Conservation (phyloP, 2,888 invertebrate genomes). For the Caenorhabditis wallacei region DNA sequence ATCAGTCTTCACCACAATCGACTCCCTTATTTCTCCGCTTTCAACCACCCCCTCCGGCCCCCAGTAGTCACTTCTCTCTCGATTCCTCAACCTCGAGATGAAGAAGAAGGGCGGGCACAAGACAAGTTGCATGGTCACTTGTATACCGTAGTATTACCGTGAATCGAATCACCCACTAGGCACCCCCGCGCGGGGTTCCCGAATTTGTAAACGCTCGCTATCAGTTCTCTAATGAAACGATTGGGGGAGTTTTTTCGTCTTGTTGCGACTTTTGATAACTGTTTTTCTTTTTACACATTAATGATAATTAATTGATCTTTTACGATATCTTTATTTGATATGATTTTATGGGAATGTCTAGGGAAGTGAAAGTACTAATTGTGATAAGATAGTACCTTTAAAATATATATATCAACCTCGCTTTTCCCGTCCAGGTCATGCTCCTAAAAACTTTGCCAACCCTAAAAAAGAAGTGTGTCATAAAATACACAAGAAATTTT, state of each 20-base stretch:
- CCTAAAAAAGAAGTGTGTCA: conserved; percentile 24
- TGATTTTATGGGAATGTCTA: neutral
- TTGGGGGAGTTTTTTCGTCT: neutral
- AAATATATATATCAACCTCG: neutral
- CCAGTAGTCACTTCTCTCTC: conserved; percentile 40
- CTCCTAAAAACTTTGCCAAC: conserved; percentile 8
- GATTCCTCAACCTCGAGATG: conserved; percentile 39
- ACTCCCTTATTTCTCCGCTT: conserved; percentile 36
- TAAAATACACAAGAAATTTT: conserved; percentile 26
- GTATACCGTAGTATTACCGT: conserved; percentile 69
- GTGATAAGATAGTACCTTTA: neutral
- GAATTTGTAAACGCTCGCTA: conserved; percentile 36
- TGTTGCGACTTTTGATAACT: conserved; percentile 16
- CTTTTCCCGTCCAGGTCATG: conserved; percentile 12
- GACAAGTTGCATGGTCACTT: conserved; percentile 61
- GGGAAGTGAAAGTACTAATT: neutral
- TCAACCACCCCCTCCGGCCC: conserved; percentile 5
- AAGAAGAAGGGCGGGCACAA: conserved; percentile 51
- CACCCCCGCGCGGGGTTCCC: neutral
- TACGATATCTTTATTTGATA: neutral
- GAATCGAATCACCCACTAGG: conserved; percentile 47
- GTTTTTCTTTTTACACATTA: conserved; percentile 33
- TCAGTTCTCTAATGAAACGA: conserved; percentile 20
- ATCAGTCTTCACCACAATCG: conserved; percentile 1
- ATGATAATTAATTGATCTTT: conserved; percentile 12